A percentile compares a stretch with the other conserved stretches of the same genome.
Evolutionary conservation across 2,113 vertebrate species (phyloP).

Genomic region (Cercocebus atys): DNA sequence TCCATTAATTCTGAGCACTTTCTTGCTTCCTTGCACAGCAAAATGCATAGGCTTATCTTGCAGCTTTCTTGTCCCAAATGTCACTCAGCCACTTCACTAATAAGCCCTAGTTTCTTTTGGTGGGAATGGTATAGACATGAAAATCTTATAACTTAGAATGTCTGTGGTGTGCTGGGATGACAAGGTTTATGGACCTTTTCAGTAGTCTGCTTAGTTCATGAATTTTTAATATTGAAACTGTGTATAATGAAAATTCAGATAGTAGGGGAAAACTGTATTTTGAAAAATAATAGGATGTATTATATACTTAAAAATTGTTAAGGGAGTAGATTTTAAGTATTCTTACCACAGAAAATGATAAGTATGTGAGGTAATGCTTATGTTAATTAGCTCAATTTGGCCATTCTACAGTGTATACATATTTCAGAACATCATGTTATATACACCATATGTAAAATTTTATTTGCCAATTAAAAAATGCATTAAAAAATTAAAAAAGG

Average conservation of each 20-base stretch:
- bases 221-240: conserved; percentile 21
- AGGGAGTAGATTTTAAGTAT: not conserved
- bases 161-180: not conserved
- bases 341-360: not conserved
- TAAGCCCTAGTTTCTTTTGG: not conserved
- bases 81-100: not conserved
- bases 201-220: not conserved
- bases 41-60: not conserved
- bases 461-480: not conserved
- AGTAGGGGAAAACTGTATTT: not conserved
- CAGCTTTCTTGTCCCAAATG: not conserved
- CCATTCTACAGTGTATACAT: not conserved
- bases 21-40: not conserved
- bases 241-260: conserved; percentile 28
- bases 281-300: not conserved
- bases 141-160: not conserved
- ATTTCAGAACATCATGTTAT: not conserved
- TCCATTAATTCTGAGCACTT: not conserved
- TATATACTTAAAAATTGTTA: not conserved
- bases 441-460: not conserved
- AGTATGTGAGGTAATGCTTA: not conserved
- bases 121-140: not conserved
- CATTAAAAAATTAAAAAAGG: not conserved
- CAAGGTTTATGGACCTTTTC: not conserved
- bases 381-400: not conserved